Evolutionary conservation across 2,113 vertebrate genomes (phyloP).

Genomic region (Smithornis capensis): DNA sequence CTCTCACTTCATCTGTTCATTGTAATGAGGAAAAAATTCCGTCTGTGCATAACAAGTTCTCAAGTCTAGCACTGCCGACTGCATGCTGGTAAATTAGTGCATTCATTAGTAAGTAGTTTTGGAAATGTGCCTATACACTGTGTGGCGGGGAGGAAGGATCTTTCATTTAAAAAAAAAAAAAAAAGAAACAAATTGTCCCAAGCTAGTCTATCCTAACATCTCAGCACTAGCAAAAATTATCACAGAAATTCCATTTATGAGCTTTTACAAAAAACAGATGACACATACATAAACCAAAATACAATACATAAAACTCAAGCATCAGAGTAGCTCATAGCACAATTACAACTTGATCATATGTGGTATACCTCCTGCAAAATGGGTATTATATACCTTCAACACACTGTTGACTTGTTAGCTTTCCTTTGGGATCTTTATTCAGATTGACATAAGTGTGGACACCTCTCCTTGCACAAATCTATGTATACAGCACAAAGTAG

Average conservation of each 20-base stretch:
- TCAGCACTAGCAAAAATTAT: not conserved
- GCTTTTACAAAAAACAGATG: not conserved
- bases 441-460: not conserved
- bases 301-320: not conserved
- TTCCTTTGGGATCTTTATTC: not conserved
- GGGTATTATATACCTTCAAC: not conserved
- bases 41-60: conserved; percentile 41
- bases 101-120: conserved; percentile 27
- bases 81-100: conserved; percentile 41
- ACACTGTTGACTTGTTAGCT: not conserved
- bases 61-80: not conserved
- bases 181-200: not conserved
- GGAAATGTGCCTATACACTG: conserved; percentile 29
- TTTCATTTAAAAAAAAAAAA: not conserved
- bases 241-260: not conserved
- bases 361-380: not conserved
- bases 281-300: not conserved
- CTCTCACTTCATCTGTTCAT: conserved; percentile 52
- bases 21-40: not conserved
- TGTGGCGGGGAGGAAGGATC: not conserved
- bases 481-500: not conserved
- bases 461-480: not conserved
- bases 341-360: not conserved
- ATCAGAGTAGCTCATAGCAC: not conserved
- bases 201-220: not conserved